phyloP scores from a whole-genome alignment of 2,113 vertebrate genomes.

The Proteles cristata region DNA sequence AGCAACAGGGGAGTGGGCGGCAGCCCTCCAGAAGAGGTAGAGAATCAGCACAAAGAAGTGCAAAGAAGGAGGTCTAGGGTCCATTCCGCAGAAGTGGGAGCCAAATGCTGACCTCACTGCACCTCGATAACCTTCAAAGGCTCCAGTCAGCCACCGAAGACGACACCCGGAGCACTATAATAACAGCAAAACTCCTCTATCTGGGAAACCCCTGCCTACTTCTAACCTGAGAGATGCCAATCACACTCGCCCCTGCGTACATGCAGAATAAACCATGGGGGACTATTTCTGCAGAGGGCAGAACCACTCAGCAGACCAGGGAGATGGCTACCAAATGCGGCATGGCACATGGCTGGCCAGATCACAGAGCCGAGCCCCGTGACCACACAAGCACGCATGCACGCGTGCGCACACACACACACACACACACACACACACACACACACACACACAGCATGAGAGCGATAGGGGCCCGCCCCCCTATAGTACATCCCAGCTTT shows the following conservation, averaged over 20 bases:
- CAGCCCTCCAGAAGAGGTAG: too few relatives aligned
- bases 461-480: background rate
- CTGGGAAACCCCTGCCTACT: background rate
- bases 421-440: background rate
- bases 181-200: background rate
- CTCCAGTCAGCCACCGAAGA: background rate
- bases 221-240: slow-evolving; percentile 28
- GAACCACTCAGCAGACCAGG: background rate
- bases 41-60: background rate
- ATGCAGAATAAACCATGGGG: background rate
- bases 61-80: background rate
- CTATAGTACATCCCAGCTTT: background rate
- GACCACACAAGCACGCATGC: accelerated
- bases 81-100: background rate
- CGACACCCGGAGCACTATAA: background rate
- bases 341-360: background rate
- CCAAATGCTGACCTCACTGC: background rate
- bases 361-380: background rate
- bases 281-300: background rate
- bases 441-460: accelerated
- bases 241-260: background rate
- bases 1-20: background rate
- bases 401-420: too few relatives aligned
- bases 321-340: accelerated
- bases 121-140: background rate